phyloP scores from a whole-genome alignment of 2,113 vertebrate species.

The Rhipidura dahli region DNA sequence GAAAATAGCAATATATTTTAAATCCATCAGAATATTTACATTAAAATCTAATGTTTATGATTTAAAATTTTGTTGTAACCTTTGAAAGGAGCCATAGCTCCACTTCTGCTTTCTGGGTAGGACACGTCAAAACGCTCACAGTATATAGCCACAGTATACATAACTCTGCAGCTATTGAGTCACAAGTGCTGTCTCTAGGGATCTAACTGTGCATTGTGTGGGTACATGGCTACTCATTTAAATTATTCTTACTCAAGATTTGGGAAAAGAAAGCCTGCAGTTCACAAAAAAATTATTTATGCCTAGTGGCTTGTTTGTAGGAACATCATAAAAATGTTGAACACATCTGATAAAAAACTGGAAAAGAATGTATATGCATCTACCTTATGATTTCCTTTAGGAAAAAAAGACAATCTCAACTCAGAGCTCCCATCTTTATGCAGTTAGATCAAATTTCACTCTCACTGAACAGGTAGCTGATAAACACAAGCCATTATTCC shows the following conservation, averaged over 20 bases:
- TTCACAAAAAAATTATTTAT: not conserved
- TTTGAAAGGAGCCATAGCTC: not conserved
- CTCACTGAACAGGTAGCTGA: not conserved
- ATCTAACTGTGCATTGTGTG: not conserved
- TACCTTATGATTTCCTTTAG: not conserved
- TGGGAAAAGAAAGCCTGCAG: not conserved
- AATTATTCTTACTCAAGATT: not conserved
- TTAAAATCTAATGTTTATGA: not conserved
- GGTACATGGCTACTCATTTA: not conserved
- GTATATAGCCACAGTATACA: not conserved
- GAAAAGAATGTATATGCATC: not conserved
- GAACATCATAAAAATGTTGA: not conserved
- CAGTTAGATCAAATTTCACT: not conserved
- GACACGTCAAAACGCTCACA: not conserved
- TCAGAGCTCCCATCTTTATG: not conserved
- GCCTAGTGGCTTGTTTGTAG: not conserved
- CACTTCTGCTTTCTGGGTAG: not conserved
- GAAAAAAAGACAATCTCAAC: not conserved
- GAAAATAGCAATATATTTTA: not conserved
- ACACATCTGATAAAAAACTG: not conserved
- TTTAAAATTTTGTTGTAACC: not conserved
- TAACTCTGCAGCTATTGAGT: not conserved
- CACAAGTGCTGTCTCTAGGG: not conserved
- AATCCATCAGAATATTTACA: not conserved
- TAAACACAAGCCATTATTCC: not conserved